Conservation (phyloP, 1,140 invertebrate species). For the Acromyrmex charruanus region DNA sequence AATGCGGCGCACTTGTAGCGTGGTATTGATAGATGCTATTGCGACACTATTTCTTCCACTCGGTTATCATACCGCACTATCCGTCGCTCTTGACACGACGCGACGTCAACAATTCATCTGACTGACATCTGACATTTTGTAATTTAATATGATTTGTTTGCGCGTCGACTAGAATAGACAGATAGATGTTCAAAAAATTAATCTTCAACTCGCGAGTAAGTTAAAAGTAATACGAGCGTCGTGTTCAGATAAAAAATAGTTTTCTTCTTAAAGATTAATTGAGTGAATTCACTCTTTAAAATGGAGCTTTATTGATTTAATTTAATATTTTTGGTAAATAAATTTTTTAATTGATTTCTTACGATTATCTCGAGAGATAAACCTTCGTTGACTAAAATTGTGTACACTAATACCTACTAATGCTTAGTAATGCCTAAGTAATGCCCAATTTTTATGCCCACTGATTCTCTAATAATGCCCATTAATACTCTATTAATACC, state of each 20-base stretch:
- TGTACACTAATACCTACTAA: too few species aligned
- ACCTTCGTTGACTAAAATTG: too few species aligned
- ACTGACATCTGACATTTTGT: slow-evolving; percentile 20
- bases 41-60: slow-evolving; percentile 19
- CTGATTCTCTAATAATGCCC: too few species aligned
- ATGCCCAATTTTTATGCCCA: too few species aligned
- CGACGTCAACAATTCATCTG: slow-evolving; percentile 9
- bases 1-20: slow-evolving; percentile 48
- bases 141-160: slow-evolving; percentile 40
- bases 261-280: background rate
- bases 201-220: background rate
- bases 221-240: background rate
- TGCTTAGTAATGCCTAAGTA: too few species aligned
- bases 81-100: background rate
- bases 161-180: background rate
- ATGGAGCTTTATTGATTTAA: background rate
- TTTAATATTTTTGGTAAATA: background rate
- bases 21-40: slow-evolving; percentile 38
- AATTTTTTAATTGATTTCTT: slow-evolving; percentile 1
- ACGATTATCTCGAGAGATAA: background rate
- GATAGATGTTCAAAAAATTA: background rate
- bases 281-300: background rate
- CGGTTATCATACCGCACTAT: slow-evolving; percentile 9
- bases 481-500: too few species aligned
- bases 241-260: background rate